Percentiles rank a stretch among this genome's conserved stretches.
Evolutionary conservation across 2,113 vertebrate genomes (phyloP).

Genomic region (Hemiprocne comata): DNA sequence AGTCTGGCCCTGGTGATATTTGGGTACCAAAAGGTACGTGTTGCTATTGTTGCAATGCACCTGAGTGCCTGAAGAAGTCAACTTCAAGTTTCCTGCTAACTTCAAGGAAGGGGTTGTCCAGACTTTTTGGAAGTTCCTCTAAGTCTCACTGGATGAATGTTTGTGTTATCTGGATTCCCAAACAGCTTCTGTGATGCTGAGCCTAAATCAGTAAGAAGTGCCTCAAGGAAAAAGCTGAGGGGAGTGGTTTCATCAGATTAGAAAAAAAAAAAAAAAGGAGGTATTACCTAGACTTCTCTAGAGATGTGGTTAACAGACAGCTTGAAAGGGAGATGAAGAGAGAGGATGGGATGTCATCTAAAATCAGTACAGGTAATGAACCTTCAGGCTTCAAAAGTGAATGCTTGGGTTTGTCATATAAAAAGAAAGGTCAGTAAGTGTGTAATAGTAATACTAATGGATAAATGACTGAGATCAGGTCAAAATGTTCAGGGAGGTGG

Average conservation of each 20-base stretch:
- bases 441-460: neutral
- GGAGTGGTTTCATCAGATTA: neutral
- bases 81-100: neutral
- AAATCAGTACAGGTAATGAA: neutral
- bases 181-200: neutral
- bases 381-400: neutral
- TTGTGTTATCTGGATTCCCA: neutral
- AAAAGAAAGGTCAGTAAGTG: slow-evolving; percentile 10
- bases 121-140: neutral
- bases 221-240: rapidly evolving
- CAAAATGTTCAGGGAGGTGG: neutral
- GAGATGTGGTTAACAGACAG: neutral
- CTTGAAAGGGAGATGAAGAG: neutral
- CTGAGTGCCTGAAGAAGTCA: neutral
- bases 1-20: neutral
- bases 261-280: neutral
- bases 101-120: neutral
- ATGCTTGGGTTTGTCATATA: neutral
- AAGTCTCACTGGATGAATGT: neutral
- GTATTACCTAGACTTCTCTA: neutral
- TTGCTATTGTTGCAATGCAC: neutral
- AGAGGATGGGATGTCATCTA: neutral
- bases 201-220: neutral
- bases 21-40: rapidly evolving
- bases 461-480: neutral